These are phyloP conservation scores for Bilobella aurantiaca DNA, from an alignment of 1,140 invertebrate genomes.

Conservation along the genomic window DNA sequence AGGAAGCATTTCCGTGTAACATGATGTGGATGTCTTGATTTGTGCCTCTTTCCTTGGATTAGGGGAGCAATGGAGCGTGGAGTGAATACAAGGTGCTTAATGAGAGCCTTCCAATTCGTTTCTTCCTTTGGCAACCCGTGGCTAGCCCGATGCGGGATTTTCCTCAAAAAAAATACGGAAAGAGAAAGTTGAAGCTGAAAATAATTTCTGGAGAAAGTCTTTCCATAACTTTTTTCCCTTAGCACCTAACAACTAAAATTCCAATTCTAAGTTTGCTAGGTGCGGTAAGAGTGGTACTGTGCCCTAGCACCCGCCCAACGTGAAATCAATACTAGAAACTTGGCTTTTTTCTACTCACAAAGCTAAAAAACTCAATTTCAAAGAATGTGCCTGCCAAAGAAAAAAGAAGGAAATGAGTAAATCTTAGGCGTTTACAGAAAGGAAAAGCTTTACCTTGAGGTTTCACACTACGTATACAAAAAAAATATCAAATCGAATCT, in stretches of 20 bases:
- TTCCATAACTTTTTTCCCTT: neutral
- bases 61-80: slow-evolving; percentile 16
- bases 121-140: neutral
- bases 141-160: neutral
- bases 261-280: neutral
- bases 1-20: slow-evolving; percentile 25
- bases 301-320: neutral
- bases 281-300: neutral
- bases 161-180: too few species aligned
- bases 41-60: slow-evolving; percentile 22
- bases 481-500: too few species aligned
- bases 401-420: neutral
- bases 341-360: neutral
- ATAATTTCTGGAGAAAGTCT: slow-evolving; percentile 5
- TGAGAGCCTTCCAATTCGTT: slow-evolving; percentile 25
- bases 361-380: neutral
- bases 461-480: too few species aligned
- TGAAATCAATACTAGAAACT: slow-evolving; percentile 3
- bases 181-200: neutral
- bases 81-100: slow-evolving; percentile 35
- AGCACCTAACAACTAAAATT: neutral
- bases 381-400: neutral
- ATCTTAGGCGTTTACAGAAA: too few species aligned
- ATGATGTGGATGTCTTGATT: slow-evolving; percentile 36
- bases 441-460: too few species aligned